These are phyloP conservation scores for Glyptemys insculpta DNA, from an alignment of 2,797 vertebrate species.

Conservation along the genomic window DNA sequence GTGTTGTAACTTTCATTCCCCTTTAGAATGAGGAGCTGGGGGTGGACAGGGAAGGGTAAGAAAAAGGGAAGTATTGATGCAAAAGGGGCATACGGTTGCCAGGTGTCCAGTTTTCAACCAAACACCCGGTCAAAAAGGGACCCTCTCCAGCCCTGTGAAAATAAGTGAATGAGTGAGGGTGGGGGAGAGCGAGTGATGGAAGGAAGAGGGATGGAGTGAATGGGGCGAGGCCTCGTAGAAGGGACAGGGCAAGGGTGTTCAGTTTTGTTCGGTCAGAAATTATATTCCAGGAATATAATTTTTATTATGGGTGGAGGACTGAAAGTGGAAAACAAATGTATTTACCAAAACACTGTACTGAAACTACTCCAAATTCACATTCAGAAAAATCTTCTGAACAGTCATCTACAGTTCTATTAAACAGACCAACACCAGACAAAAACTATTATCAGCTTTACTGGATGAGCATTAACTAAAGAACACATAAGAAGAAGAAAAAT, in stretches of 20 bases:
- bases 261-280: too few species aligned
- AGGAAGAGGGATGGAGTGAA: too few species aligned
- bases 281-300: not conserved
- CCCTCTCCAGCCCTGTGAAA: too few species aligned
- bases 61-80: not conserved
- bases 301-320: not conserved
- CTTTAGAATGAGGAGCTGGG: not conserved
- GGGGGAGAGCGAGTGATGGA: too few species aligned
- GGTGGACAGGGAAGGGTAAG: not conserved
- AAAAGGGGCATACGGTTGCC: not conserved
- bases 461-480: not conserved
- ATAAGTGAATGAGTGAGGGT: too few species aligned
- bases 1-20: not conserved
- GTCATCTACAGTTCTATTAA: not conserved
- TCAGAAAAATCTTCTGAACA: not conserved
- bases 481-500: not conserved
- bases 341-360: not conserved
- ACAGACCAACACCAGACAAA: not conserved
- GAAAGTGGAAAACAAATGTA: not conserved
- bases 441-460: not conserved
- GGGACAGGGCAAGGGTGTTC: too few species aligned
- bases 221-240: too few species aligned
- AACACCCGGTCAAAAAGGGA: too few species aligned
- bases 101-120: too few species aligned
- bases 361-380: not conserved